phyloP scores from a whole-genome alignment of 1,140 invertebrate genomes.

The Hetaerina americana region DNA sequence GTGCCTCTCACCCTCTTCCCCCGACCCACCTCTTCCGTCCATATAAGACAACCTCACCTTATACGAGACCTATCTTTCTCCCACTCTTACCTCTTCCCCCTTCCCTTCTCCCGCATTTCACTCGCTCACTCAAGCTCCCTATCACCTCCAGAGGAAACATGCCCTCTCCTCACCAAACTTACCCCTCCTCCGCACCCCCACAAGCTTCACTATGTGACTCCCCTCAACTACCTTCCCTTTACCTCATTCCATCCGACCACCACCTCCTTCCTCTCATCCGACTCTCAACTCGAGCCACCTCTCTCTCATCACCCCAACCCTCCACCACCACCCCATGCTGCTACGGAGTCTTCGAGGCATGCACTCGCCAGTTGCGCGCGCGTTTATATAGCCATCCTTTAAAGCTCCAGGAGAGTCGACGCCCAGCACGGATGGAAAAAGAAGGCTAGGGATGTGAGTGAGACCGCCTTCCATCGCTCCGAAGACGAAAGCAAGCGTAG shows the following conservation, averaged over 20 bases:
- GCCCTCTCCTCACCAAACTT: not conserved
- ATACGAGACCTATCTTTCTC: not conserved
- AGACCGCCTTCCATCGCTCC: not conserved
- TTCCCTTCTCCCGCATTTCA: too few species aligned
- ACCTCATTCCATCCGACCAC: too few species aligned
- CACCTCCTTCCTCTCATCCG: not conserved
- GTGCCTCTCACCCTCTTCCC: not conserved
- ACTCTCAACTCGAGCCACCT: not conserved
- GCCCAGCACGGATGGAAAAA: not conserved
- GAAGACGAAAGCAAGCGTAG: too few species aligned
- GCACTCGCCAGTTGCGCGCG: not conserved
- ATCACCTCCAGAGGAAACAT: not conserved
- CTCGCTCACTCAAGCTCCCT: too few species aligned
- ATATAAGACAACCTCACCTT: not conserved
- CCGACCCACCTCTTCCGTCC: not conserved
- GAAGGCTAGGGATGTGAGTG: not conserved
- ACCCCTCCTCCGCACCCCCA: not conserved
- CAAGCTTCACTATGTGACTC: not conserved
- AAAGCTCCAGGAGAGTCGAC: not conserved
- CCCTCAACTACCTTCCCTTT: too few species aligned
- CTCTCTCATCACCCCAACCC: not conserved
- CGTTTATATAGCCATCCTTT: not conserved
- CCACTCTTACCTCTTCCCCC: not conserved
- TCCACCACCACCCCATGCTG: not conserved
- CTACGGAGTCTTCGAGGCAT: not conserved